Evolutionary conservation across 2,888 invertebrate species (phyloP).

Genomic region (Harmothoe impar): DNA sequence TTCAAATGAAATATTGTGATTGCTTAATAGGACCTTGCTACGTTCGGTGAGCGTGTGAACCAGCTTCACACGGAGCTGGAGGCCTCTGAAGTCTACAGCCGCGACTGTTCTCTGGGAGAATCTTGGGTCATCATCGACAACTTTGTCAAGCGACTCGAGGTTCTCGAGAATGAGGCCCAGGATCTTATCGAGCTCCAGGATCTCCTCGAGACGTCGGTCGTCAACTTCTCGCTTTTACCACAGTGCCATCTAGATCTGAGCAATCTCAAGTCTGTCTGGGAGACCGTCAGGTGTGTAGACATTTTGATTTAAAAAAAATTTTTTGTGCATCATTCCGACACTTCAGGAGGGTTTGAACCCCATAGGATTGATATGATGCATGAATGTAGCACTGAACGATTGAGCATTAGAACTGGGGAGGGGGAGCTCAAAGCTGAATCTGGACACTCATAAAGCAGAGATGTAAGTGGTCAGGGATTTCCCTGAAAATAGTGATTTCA

Average conservation of each 20-base stretch:
- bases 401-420: too few relatives aligned
- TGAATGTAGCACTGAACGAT: background rate
- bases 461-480: too few relatives aligned
- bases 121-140: conserved; percentile 80
- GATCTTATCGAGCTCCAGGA: conserved; percentile 83
- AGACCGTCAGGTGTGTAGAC: conserved; percentile 79
- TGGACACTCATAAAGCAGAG: too few relatives aligned
- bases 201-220: conserved; percentile 81
- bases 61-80: conserved; percentile 78
- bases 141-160: conserved; percentile 78
- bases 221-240: conserved; percentile 81
- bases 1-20: too few relatives aligned
- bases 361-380: background rate
- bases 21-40: conserved; percentile 82
- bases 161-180: conserved; percentile 83
- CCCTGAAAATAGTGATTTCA: too few relatives aligned
- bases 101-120: conserved; percentile 78
- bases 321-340: background rate
- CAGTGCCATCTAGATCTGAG: conserved; percentile 79
- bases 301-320: conserved; percentile 12
- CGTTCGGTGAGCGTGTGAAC: conserved; percentile 80
- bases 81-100: conserved; percentile 79
- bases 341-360: too few relatives aligned
- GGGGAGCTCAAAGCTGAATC: too few relatives aligned
- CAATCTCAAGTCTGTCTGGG: conserved; percentile 82